Evolutionary conservation across 1,140 invertebrate genomes (phyloP).

Genomic region (Drosophila watanabei): DNA sequence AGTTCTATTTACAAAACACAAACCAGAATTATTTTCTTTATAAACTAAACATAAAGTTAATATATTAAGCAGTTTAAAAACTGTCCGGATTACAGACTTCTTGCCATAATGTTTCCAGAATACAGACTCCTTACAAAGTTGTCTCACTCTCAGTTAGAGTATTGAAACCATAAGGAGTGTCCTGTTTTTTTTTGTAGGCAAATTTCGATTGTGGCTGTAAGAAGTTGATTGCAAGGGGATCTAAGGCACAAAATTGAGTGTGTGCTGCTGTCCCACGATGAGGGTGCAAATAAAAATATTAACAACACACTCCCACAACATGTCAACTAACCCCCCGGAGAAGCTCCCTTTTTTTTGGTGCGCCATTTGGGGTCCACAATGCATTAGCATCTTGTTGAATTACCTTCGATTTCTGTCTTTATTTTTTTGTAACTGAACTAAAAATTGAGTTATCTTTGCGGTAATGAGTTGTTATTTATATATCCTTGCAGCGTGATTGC

Average conservation of each 20-base stretch:
- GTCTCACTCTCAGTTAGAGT: conserved; percentile 1
- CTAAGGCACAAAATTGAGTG: conserved; percentile 32
- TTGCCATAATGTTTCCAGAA: background rate
- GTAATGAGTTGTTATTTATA: conserved; percentile 30
- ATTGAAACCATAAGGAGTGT: conserved; percentile 50
- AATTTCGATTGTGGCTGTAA: conserved; percentile 72
- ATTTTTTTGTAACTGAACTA: conserved; percentile 31
- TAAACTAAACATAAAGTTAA: too few species aligned
- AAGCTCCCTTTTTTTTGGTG: conserved; percentile 25
- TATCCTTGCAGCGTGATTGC: background rate
- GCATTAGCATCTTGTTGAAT: conserved; percentile 71
- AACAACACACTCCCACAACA: conserved; percentile 54
- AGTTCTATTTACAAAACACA: background rate
- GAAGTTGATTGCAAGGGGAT: conserved; percentile 59
- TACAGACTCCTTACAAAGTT: background rate
- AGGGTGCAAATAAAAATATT: conserved; percentile 83
- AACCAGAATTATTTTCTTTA: background rate
- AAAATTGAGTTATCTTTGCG: conserved; percentile 83
- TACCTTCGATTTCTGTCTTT: conserved; percentile 42
- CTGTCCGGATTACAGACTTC: background rate
- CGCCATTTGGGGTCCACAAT: conserved; percentile 66
- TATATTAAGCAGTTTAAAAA: background rate
- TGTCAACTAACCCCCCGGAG: conserved; percentile 22
- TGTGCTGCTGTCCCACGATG: conserved; percentile 50
- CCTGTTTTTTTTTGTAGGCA: conserved; percentile 73